phyloP scores from a whole-genome alignment of 2,797 vertebrate genomes.

The Tapirus indicus region DNA sequence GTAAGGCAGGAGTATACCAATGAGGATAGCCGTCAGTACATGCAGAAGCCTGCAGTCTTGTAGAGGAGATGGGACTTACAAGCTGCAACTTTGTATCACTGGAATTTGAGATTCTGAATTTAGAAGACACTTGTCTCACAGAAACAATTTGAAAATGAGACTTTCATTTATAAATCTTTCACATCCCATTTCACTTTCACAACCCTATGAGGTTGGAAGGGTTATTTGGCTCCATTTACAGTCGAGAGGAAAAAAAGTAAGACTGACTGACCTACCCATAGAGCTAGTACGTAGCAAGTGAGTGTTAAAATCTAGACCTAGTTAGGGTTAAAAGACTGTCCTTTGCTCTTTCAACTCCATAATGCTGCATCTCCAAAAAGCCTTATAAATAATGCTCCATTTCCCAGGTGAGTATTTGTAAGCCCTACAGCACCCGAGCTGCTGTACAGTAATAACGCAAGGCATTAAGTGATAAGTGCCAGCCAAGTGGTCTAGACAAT shows the following conservation, averaged over 20 bases:
- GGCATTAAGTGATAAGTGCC: slow-evolving; percentile 38
- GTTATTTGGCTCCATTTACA: background rate
- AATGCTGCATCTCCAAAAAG: slow-evolving; percentile 19
- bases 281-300: background rate
- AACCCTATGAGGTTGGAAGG: background rate
- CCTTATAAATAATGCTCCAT: slow-evolving; percentile 33
- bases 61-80: background rate
- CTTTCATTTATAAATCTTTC: slow-evolving; percentile 46
- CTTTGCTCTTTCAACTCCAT: background rate
- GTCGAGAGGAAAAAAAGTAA: background rate
- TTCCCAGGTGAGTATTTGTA: background rate
- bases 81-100: background rate
- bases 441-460: background rate
- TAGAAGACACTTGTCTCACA: background rate
- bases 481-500: slow-evolving; percentile 54
- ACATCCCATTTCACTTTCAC: slow-evolving; percentile 55
- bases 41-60: background rate
- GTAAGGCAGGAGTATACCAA: background rate
- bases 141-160: slow-evolving; percentile 37
- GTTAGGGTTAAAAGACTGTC: slow-evolving; percentile 31
- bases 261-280: background rate
- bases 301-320: slow-evolving; percentile 19
- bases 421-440: background rate
- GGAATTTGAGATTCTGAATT: slow-evolving; percentile 34
- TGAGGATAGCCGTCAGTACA: background rate